Base-by-base conservation (phyloP, 2,113 vertebrate genomes). In the Stictonetta naevosa region DNA sequence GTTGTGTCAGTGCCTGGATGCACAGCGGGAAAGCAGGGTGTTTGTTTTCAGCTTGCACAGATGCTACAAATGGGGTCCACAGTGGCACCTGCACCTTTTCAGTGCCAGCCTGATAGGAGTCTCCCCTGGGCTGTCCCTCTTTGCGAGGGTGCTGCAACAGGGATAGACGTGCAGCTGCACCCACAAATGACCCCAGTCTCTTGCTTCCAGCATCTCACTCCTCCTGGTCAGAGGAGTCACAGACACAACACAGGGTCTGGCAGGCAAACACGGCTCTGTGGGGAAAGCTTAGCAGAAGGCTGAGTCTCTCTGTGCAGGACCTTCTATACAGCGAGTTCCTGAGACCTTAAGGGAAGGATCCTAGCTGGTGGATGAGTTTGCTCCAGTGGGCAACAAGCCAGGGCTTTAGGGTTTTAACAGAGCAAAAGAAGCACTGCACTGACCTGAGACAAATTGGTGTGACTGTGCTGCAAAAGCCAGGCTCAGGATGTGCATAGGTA, bases 241-340 rank as follows among this genome's bases (percentile, higher is more conserved):
- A 48, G 29, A 13, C 11, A 58, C 38, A 60, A n/a, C 21, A 15
- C 1, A n/a, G 33, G 16, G 26, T 42, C 36, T 42, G 38, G 5
- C 16, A 58, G 52, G 58, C 25, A 83, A 83, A 72, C 5, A 36
- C 22, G 7, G 26, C 58, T 73, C 80, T 76, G 36, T 26, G n/a
- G 26, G 80, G 34, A 79, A 83, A 62, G 29, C 55, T 68, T 42
- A 59, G n/a, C 48, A 73, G 17, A 11, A 44, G 36, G 13, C 6
- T 67, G 25, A 86, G 42, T 68, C 63, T 84, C 21, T 53, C 44
- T 86, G 7, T 52, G 33, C 46, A 76, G 78, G 29, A 53, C 40
- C 15, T 36, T 53, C 52, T 13, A 16, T 3, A 18, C 0, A 62
- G 2, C 3, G 53, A 69, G 14, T 22, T 71, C n/a, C 50, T 36